Percentiles rank a stretch among this genome's conserved stretches.
These are phyloP conservation scores for Trachurus trachurus DNA, from an alignment of 2,797 vertebrate genomes.

Conservation along the genomic window DNA sequence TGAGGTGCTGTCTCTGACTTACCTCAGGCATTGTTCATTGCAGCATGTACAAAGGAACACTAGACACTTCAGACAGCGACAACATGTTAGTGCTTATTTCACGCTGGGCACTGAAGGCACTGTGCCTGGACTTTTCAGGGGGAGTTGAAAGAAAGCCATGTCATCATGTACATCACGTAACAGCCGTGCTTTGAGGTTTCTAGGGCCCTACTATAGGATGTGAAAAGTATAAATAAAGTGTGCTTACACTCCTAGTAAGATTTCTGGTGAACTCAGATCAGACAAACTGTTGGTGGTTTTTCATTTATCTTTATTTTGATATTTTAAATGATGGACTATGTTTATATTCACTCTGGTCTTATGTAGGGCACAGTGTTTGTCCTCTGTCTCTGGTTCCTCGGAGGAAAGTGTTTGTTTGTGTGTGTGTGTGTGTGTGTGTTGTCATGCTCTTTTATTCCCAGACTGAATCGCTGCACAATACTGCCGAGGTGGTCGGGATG, in stretches of 20 bases:
- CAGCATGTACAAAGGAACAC: conserved; percentile 64
- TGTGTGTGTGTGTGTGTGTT: conserved; percentile 69
- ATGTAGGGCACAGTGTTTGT: conserved; percentile 64
- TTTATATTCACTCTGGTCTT: conserved; percentile 75
- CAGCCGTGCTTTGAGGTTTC: conserved; percentile 50
- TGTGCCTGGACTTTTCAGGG: conserved; percentile 63
- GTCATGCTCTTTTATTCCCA: conserved; percentile 77
- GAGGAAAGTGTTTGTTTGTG: conserved; percentile 71
- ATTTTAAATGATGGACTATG: conserved; percentile 74
- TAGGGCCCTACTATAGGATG: conserved; percentile 45
- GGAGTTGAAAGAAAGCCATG: conserved; percentile 61
- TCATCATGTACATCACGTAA: conserved; percentile 61
- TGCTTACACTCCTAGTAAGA: conserved; percentile 61
- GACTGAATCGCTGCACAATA: conserved; percentile 82
- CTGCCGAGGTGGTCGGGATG: conserved; percentile 79
- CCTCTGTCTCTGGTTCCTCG: conserved; percentile 63
- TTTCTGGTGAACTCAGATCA: conserved; percentile 56
- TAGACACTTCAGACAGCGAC: conserved; percentile 40
- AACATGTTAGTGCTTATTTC: conserved; percentile 56
- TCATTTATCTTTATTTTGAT: conserved; percentile 66
- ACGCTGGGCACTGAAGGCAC: conserved; percentile 49
- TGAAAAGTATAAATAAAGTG: conserved; percentile 63
- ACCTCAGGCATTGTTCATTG: conserved; percentile 64
- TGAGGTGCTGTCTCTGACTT: conserved; percentile 62
- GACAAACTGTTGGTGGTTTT: conserved; percentile 49